Evolutionary conservation across 2,888 invertebrate species (phyloP), one percentile per base, ranked within the genome.

Genomic region (Girardia tigrina): DNA sequence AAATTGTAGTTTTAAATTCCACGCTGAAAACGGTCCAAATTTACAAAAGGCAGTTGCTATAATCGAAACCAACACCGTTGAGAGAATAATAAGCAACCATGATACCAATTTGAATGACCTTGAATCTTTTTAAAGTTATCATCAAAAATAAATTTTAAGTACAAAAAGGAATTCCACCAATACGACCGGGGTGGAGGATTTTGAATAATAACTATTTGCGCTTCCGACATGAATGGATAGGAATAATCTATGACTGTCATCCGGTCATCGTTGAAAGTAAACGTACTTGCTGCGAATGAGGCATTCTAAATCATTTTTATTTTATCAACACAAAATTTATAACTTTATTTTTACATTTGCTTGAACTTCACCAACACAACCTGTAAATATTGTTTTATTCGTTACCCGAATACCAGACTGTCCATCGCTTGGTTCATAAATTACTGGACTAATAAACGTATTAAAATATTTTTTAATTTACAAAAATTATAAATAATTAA

Each of bases 101-200:
- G 23, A n/a, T 23, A 23, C 6, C 4, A 56, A n/a, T n/a, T 56
- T 56, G 23, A 56, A 56, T n/a, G 56, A 56, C 23, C 56, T 56
- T 6, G 4, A 12, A 56, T 20, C 4, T 56, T 36, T 36, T 36
- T 56, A 56, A 56, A 8, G 4, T 12, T n/a, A 20, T 16, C 23
- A 16, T 2, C 4, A 16, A n/a, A n/a, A n/a, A 56, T 2, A 56
- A 56, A 56, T 56, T 8, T 2, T 20, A 56, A 8, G n/a, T n/a
- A 56, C 56, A 56, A 56, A 56, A 56, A 56, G n/a, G 56, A n/a
- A 23, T 56, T 56, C 56, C 56, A 56, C 56, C 56, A 56, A 56
- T 56, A 23, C n/a, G 8, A n/a, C 23, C 23, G n/a, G 6, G n/a
- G 56, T 8, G n/a, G 23, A 8, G 56, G 56, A 56, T 56, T 56